These are phyloP conservation scores for Dynastes hyllus DNA, from an alignment of 2,888 invertebrate species.

Conservation along the genomic window DNA sequence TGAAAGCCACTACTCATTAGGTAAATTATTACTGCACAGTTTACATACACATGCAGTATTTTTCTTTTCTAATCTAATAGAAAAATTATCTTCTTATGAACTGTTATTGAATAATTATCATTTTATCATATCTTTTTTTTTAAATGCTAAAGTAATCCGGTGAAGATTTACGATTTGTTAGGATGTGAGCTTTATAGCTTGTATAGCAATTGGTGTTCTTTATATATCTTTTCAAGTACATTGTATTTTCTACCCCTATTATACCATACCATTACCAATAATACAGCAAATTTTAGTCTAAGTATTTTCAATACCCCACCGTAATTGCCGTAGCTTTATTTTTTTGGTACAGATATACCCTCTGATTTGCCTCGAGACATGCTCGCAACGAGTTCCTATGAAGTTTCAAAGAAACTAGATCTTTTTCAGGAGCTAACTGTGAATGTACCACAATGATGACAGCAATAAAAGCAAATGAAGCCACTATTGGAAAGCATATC, in stretches of 20 bases:
- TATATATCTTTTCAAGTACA: no score
- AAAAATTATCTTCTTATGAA: no score
- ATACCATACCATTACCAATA: background rate
- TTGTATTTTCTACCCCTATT: background rate
- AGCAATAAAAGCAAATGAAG: conserved; percentile 48
- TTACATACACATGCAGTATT: no score
- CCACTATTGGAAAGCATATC: conserved; percentile 49
- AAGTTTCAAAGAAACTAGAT: conserved; percentile 15
- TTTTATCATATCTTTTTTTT: no score
- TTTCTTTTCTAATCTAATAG: no score
- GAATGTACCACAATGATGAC: conserved; percentile 49
- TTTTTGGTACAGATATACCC: conserved; percentile 7
- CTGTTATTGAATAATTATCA: no score
- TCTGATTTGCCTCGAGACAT: conserved; percentile 13
- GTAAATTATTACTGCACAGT: no score
- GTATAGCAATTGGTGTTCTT: no score
- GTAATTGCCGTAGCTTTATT: background rate
- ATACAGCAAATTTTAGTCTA: background rate
- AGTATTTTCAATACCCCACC: conserved; percentile 7
- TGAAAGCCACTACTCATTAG: no score
- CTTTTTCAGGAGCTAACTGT: conserved; percentile 27
- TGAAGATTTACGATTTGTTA: no score
- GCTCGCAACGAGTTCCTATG: conserved; percentile 21
- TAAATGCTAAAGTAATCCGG: no score
- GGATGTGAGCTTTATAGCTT: no score